These are phyloP conservation scores for Drosophila azteca DNA, from an alignment of 1,140 invertebrate species.

Conservation along the genomic window DNA sequence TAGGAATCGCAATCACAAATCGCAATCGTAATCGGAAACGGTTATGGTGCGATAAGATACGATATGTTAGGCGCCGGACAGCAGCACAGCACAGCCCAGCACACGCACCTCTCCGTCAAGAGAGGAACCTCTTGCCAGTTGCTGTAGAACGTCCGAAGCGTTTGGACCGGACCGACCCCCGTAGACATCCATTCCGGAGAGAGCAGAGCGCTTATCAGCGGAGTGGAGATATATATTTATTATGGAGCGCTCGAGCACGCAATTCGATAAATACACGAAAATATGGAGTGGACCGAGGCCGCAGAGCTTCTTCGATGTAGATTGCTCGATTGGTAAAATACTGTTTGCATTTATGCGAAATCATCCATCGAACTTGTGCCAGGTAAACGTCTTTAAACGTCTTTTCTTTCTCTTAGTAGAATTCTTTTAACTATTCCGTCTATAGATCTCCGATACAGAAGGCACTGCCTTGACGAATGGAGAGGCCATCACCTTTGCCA, in stretches of 20 bases:
- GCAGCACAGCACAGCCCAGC: too few species aligned
- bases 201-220: slow-evolving; percentile 58
- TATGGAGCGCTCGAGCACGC: slow-evolving; percentile 73
- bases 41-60: slow-evolving; percentile 53
- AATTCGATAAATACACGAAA: slow-evolving; percentile 83
- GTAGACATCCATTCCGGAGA: slow-evolving; percentile 16
- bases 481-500: slow-evolving; percentile 76
- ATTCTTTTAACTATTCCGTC: too few species aligned
- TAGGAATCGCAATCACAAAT: slow-evolving; percentile 33
- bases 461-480: slow-evolving; percentile 77
- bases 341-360: slow-evolving; percentile 78
- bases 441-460: slow-evolving; percentile 73
- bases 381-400: slow-evolving; percentile 38
- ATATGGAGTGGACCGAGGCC: slow-evolving; percentile 81
- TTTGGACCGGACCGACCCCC: slow-evolving; percentile 29
- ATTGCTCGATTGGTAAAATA: slow-evolving; percentile 81
- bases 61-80: too few species aligned
- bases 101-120: slow-evolving; percentile 1
- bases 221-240: slow-evolving; percentile 1
- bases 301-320: slow-evolving; percentile 73
- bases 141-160: slow-evolving; percentile 44
- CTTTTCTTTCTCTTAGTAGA: too few species aligned
- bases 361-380: slow-evolving; percentile 71
- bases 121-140: slow-evolving; percentile 46
- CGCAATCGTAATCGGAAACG: slow-evolving; percentile 17